Percentiles rank a stretch among this genome's conserved stretches.
Evolutionary conservation across 2,888 invertebrate species (phyloP).

Genomic region (Esperia sulphurella): DNA sequence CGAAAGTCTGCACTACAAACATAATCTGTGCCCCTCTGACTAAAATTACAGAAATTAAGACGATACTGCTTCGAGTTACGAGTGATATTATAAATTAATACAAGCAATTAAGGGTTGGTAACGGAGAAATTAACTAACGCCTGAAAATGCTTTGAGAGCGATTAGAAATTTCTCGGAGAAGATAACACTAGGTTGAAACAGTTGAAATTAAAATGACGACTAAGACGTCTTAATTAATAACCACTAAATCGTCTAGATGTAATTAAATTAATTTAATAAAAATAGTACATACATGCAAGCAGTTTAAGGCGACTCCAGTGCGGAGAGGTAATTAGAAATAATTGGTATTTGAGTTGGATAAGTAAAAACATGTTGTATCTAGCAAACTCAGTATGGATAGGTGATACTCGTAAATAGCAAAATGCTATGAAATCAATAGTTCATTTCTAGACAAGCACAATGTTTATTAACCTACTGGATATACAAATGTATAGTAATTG

Average conservation of each 20-base stretch:
- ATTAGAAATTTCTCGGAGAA: conserved; percentile 42
- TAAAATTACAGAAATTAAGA: conserved; percentile 3
- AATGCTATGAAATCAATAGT: too few relatives aligned
- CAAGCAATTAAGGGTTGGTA: conserved; percentile 12
- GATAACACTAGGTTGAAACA: conserved; percentile 9
- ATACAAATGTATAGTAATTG: too few relatives aligned
- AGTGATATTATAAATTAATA: conserved; percentile 11
- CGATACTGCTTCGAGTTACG: conserved; percentile 9
- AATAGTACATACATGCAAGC: too few relatives aligned
- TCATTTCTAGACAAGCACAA: too few relatives aligned
- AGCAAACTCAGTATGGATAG: too few relatives aligned
- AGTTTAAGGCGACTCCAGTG: too few relatives aligned
- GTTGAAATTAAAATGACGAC: conserved; percentile 37
- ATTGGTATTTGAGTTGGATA: too few relatives aligned
- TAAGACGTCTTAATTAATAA: conserved; percentile 29
- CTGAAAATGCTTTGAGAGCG: conserved; percentile 31
- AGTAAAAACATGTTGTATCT: too few relatives aligned
- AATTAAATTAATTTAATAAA: too few relatives aligned
- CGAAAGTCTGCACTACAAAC: neutral
- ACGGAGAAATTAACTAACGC: conserved; percentile 33
- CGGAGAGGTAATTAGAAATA: too few relatives aligned
- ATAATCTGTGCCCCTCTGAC: neutral
- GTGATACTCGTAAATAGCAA: too few relatives aligned
- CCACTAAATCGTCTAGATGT: neutral
- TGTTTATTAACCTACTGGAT: too few relatives aligned